Evolutionary conservation across 2,113 vertebrate species (phyloP).

Genomic region (Paramisgurnus dabryanus): DNA sequence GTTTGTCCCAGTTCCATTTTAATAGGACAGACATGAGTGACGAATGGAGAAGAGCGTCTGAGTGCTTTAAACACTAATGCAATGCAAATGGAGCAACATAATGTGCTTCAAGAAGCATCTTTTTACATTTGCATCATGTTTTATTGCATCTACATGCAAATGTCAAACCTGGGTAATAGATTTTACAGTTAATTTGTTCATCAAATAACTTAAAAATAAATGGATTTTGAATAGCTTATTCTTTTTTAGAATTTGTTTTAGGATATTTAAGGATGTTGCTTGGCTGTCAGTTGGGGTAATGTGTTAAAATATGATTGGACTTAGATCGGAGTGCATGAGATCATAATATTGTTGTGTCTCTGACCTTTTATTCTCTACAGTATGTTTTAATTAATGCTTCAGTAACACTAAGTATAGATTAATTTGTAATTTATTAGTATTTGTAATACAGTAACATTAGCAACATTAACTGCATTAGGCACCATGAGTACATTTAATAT

Average conservation of each 20-base stretch:
- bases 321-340: background rate
- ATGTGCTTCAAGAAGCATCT: slow-evolving; percentile 72
- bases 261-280: background rate
- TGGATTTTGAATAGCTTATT: slow-evolving; percentile 74
- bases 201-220: slow-evolving; percentile 76
- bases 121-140: slow-evolving; percentile 73
- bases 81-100: slow-evolving; percentile 75
- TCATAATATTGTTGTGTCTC: slow-evolving; percentile 12
- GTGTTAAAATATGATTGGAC: background rate
- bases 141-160: slow-evolving; percentile 71
- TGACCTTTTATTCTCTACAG: background rate
- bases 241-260: slow-evolving; percentile 45
- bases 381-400: too few species aligned
- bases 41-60: slow-evolving; percentile 63
- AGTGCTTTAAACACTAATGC: slow-evolving; percentile 65
- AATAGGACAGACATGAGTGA: slow-evolving; percentile 69
- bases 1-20: slow-evolving; percentile 68
- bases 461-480: too few species aligned
- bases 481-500: too few species aligned
- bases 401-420: too few species aligned
- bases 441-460: too few species aligned
- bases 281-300: background rate
- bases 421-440: too few species aligned
- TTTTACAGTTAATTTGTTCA: slow-evolving; percentile 78
- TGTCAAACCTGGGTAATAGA: slow-evolving; percentile 74